phyloP scores from a whole-genome alignment of 2,888 invertebrate species.

The Eupsilia transversa region DNA sequence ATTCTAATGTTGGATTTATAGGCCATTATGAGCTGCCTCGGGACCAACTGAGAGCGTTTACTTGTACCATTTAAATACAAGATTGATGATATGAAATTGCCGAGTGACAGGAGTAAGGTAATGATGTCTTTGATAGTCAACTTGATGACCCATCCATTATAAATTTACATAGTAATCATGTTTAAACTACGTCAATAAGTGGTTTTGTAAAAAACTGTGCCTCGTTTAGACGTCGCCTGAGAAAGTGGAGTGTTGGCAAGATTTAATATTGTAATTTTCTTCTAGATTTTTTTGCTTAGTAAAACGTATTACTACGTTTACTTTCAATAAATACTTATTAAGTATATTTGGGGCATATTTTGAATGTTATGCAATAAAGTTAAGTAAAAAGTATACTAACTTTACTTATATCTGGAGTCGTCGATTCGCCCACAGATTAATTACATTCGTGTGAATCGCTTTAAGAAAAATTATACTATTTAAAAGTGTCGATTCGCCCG shows the following conservation, averaged over 20 bases:
- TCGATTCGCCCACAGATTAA: too few species aligned
- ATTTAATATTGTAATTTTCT: conserved; percentile 59
- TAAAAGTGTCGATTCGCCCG: too few species aligned
- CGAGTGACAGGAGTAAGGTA: conserved; percentile 78
- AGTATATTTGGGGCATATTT: too few species aligned
- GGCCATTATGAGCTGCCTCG: conserved; percentile 68
- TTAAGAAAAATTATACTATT: too few species aligned
- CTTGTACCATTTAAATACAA: conserved; percentile 83
- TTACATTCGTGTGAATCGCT: too few species aligned
- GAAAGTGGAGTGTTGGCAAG: conserved; percentile 57
- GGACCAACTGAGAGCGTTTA: conserved; percentile 80
- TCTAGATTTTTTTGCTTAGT: conserved; percentile 28
- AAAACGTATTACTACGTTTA: too few species aligned
- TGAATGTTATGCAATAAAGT: too few species aligned
- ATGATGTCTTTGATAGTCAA: conserved; percentile 78
- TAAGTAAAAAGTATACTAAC: too few species aligned
- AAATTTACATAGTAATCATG: conserved; percentile 83
- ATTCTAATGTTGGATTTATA: conserved; percentile 63
- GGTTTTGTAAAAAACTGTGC: conserved; percentile 62
- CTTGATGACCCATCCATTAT: conserved; percentile 83
- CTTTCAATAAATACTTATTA: too few species aligned
- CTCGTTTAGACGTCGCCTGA: conserved; percentile 50
- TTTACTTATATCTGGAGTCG: too few species aligned
- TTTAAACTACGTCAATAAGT: conserved; percentile 67
- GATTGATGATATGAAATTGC: conserved; percentile 83